phyloP scores from a whole-genome alignment of 2,113 vertebrate species.

The Cyphomyrus discorhynchus region DNA sequence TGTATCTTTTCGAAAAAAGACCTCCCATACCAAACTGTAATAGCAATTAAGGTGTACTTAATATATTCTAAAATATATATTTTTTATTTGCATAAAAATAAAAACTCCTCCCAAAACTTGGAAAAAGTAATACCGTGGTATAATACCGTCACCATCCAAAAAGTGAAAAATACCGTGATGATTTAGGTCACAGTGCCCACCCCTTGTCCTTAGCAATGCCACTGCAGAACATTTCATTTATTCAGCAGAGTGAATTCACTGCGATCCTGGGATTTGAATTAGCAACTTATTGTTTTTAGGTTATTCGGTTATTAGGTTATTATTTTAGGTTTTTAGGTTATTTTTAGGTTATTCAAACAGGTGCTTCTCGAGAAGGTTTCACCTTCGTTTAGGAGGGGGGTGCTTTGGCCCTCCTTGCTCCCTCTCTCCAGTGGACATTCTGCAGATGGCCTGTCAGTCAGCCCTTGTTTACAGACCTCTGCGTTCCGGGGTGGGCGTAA shows the following conservation, averaged over 20 bases:
- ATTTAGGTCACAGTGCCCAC: too few relatives aligned
- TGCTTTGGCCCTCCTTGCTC: not conserved
- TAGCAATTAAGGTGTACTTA: too few relatives aligned
- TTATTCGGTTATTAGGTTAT: too few relatives aligned
- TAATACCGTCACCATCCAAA: too few relatives aligned
- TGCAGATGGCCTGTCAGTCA: conserved; percentile 6
- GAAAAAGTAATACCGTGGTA: too few relatives aligned
- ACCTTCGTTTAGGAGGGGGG: not conserved
- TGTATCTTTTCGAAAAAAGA: too few relatives aligned
- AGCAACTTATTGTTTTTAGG: not conserved
- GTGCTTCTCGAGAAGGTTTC: not conserved
- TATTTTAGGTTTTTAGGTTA: too few relatives aligned
- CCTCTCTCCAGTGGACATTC: conserved; percentile 9
- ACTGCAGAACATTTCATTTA: not conserved
- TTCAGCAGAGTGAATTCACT: not conserved
- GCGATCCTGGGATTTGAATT: not conserved
- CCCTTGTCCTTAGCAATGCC: not conserved
- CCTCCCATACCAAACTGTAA: too few relatives aligned
- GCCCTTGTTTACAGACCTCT: not conserved
- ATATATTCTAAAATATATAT: too few relatives aligned
- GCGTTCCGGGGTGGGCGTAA: not conserved
- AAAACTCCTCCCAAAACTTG: too few relatives aligned
- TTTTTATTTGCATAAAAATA: too few relatives aligned
- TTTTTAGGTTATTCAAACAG: not conserved
- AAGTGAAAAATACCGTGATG: too few relatives aligned